Evolutionary conservation across 1,140 invertebrate genomes (phyloP).

Genomic region (Parapsyche elsis): DNA sequence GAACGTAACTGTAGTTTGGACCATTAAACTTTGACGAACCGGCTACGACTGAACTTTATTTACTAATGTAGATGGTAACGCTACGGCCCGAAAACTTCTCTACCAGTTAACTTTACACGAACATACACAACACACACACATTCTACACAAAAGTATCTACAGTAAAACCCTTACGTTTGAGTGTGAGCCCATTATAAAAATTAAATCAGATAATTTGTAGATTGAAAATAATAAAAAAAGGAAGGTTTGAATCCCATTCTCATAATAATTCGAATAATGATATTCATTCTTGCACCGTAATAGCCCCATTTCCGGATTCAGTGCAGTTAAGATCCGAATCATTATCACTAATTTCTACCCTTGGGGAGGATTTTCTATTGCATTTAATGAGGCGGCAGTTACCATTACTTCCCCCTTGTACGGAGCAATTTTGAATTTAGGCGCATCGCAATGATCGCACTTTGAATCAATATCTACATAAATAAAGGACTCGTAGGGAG

Average conservation of each 20-base stretch:
- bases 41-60: background rate
- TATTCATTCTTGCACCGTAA: background rate
- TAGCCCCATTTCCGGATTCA: background rate
- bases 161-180: background rate
- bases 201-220: background rate
- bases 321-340: background rate
- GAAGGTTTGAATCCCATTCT: background rate
- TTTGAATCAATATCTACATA: background rate
- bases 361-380: background rate
- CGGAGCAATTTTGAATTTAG: background rate
- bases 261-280: background rate
- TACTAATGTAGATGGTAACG: background rate
- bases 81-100: background rate
- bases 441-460: background rate
- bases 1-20: background rate
- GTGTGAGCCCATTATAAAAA: background rate
- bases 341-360: background rate
- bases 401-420: background rate
- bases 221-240: background rate
- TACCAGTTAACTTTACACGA: background rate
- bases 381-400: background rate
- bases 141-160: background rate
- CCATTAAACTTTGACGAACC: conserved; percentile 4
- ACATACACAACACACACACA: background rate
- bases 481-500: background rate